These are phyloP conservation scores for Drosophila repletoides DNA, from an alignment of 1,140 invertebrate genomes.

Conservation along the genomic window DNA sequence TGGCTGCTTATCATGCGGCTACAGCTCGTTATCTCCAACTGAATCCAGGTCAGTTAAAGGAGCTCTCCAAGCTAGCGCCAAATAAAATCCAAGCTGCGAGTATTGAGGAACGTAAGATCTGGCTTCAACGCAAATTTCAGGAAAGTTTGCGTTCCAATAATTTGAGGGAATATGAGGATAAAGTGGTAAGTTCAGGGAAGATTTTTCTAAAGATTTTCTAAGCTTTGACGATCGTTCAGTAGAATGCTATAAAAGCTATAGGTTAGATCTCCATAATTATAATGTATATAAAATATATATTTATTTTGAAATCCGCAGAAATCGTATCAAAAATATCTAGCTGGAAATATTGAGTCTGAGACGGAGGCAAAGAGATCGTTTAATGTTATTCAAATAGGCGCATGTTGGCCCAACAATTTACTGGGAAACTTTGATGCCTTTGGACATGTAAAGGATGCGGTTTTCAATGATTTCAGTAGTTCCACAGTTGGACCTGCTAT, in stretches of 20 bases:
- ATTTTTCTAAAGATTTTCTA: neutral
- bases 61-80: slow-evolving; percentile 26
- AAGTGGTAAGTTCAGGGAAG: slow-evolving; percentile 47
- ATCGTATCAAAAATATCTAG: slow-evolving; percentile 46
- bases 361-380: slow-evolving; percentile 34
- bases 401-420: slow-evolving; percentile 54
- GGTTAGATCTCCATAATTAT: neutral
- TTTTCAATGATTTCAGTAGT: slow-evolving; percentile 45
- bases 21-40: slow-evolving; percentile 74
- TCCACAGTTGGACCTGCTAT: slow-evolving; percentile 40
- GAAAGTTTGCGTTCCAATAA: slow-evolving; percentile 54
- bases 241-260: too few relatives aligned
- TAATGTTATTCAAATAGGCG: slow-evolving; percentile 49
- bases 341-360: neutral
- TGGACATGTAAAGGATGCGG: slow-evolving; percentile 46
- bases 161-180: slow-evolving; percentile 50
- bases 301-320: slow-evolving; percentile 33
- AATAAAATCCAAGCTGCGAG: neutral
- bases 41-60: slow-evolving; percentile 22
- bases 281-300: neutral
- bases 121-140: slow-evolving; percentile 41
- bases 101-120: slow-evolving; percentile 13
- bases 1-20: slow-evolving; percentile 84
- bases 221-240: too few relatives aligned
- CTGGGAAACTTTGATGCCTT: slow-evolving; percentile 51